A percentile compares a stretch with the other conserved stretches of the same genome.
Conservation (phyloP, 2,888 invertebrate genomes). For the Xestia xanthographa region DNA sequence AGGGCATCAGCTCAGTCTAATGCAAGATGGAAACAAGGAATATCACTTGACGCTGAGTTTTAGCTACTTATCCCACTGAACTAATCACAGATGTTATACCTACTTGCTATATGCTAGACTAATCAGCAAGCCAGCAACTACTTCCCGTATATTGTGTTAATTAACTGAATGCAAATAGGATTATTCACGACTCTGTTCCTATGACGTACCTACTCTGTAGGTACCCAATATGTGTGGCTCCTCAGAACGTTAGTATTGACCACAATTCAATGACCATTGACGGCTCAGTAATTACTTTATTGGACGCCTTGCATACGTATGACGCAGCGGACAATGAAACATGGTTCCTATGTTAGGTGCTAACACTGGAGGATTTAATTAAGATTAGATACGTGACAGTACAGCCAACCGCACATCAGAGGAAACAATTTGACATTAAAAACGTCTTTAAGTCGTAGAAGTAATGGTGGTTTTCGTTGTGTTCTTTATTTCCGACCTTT, state of each 20-base stretch:
- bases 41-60: background rate
- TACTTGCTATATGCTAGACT: background rate
- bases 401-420: background rate
- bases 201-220: background rate
- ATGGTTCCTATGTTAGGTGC: background rate
- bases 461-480: background rate
- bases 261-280: constrained; percentile 24
- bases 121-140: background rate
- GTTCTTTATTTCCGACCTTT: too few species aligned
- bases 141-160: background rate
- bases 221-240: background rate
- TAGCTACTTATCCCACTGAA: background rate
- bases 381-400: background rate
- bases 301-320: constrained; percentile 6
- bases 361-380: background rate
- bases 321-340: background rate
- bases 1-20: background rate
- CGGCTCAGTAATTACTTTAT: constrained; percentile 24
- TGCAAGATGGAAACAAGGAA: background rate
- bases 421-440: too few species aligned
- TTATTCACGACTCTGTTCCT: background rate
- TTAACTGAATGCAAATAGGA: constrained; percentile 5
- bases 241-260: constrained; percentile 4
- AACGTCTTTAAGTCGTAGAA: background rate
- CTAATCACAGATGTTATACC: background rate